Conservation (phyloP, 2,113 vertebrate species). For the Corydoras maculifer region DNA sequence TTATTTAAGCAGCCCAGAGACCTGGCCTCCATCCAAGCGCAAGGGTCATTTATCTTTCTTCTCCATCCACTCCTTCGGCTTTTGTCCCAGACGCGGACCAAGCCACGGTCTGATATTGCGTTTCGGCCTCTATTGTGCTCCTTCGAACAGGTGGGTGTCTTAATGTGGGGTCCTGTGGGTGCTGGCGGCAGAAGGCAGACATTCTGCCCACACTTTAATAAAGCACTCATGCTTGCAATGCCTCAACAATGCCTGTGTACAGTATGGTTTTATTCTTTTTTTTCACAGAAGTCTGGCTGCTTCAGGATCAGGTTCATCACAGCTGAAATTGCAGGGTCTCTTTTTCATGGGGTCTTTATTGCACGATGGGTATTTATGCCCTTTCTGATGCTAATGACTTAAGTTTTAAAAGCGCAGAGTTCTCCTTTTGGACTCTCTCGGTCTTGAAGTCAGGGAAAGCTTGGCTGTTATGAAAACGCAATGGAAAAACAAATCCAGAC, state of each 20-base stretch:
- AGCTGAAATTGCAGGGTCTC: slow-evolving; percentile 58
- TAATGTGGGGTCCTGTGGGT: slow-evolving; percentile 72
- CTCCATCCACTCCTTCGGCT: slow-evolving; percentile 58
- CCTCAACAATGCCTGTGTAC: slow-evolving; percentile 58
- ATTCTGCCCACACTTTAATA: slow-evolving; percentile 66
- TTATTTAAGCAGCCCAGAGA: slow-evolving; percentile 58
- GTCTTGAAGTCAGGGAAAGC: slow-evolving; percentile 50
- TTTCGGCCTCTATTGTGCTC: slow-evolving; percentile 66
- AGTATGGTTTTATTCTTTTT: slow-evolving; percentile 50
- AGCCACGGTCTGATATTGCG: slow-evolving; percentile 56
- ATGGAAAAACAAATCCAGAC: slow-evolving; percentile 37
- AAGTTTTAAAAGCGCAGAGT: slow-evolving; percentile 54
- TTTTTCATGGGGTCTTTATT: slow-evolving; percentile 58
- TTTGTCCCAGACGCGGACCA: slow-evolving; percentile 55
- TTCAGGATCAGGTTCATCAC: slow-evolving; percentile 57
- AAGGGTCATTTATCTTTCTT: slow-evolving; percentile 62
- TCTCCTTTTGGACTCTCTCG: slow-evolving; percentile 45
- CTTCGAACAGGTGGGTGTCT: slow-evolving; percentile 79
- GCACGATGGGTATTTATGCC: slow-evolving; percentile 54
- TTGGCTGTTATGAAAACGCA: slow-evolving; percentile 51
- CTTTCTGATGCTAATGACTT: slow-evolving; percentile 61
- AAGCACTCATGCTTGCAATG: slow-evolving; percentile 71
- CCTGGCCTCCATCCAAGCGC: slow-evolving; percentile 58
- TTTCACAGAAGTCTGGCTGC: slow-evolving; percentile 53
- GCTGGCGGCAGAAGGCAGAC: slow-evolving; percentile 68